Evolutionary conservation across 2,797 vertebrate species (phyloP), one percentile per base, ranked within the genome.

Genomic region (Malacoraja senta): DNA sequence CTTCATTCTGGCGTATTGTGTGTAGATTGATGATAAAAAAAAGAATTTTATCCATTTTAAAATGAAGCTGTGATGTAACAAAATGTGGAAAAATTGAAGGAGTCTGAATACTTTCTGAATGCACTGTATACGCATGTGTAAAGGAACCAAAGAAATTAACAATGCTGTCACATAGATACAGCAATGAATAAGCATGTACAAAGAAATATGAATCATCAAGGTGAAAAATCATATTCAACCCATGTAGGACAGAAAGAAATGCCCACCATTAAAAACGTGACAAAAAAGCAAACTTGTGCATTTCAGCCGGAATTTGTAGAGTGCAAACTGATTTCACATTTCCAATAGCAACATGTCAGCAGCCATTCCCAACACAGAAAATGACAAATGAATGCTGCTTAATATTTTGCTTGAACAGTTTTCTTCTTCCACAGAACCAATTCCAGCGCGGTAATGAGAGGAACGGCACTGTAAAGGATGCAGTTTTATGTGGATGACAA

Each of bases 361-460:
- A 92, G 12, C 72, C 71, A 92, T 72, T 92, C 38, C 90, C 94
- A 93, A 90, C 94, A 93, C 93, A 94, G 94, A 88, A 95, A 94
- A 94, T 95, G 95, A 96, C 94, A 95, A 96, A 97, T 96, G 94
- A 96, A 95, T 94, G 94, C 94, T 96, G 94, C 95, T 97, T 96
- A 96, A 96, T 96, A 95, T 96, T 96, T 96, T 96, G 95, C 94
- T 95, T 95, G 94, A 96, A 95, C 93, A 94, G 93, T 95, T 96
- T 95, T 96, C 90, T 95, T 95, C 95, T 96, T 96, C 96, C 95
- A 95, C 94, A 95, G 97, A 97, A 97, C 96, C 96, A 96, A 96
- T 96, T 95, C 95, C 96, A 95, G 95, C 96, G 96, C 94, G 94
- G 95, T 96, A 96, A 96, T 97, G 96, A 98, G 96, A 97, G 96